Evolutionary conservation across 2,797 vertebrate genomes (phyloP).

Genomic region (Lutjanus campechanus): DNA sequence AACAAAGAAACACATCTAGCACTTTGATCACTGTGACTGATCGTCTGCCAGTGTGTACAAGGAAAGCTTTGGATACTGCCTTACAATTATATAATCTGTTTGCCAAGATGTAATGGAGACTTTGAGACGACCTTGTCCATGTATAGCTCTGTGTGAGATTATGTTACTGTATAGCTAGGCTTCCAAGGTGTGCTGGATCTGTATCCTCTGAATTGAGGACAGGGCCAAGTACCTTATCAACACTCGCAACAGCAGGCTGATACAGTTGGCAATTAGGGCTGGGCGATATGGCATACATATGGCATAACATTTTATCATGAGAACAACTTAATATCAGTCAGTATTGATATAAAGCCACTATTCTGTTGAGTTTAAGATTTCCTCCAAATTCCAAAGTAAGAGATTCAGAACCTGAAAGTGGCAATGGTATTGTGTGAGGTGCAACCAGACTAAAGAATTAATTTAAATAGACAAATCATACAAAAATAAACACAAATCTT

Average conservation of each 20-base stretch:
- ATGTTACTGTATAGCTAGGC: slow-evolving; percentile 43
- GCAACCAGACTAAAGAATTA: background rate
- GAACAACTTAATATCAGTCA: background rate
- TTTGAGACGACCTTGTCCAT: slow-evolving; percentile 69
- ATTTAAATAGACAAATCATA: slow-evolving; percentile 19
- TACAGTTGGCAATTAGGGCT: background rate
- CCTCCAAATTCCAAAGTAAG: background rate
- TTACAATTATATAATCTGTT: slow-evolving; percentile 74
- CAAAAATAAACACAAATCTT: background rate
- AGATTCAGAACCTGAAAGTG: slow-evolving; percentile 5
- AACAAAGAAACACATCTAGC: slow-evolving; percentile 78
- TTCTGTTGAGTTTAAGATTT: background rate
- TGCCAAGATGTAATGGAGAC: slow-evolving; percentile 70
- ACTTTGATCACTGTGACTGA: slow-evolving; percentile 82
- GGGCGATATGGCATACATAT: background rate
- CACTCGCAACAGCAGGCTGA: background rate
- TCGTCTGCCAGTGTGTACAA: slow-evolving; percentile 76
- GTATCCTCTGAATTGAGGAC: slow-evolving; percentile 31
- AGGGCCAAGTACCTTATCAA: slow-evolving; percentile 21
- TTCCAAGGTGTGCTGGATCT: slow-evolving; percentile 35
- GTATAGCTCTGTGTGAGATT: slow-evolving; percentile 43
- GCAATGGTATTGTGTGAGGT: background rate
- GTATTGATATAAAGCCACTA: background rate
- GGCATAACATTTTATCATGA: background rate
- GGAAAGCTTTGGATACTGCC: slow-evolving; percentile 70